Evolutionary conservation across 1,140 invertebrate genomes (phyloP).

Genomic region (Amyelois transitella): DNA sequence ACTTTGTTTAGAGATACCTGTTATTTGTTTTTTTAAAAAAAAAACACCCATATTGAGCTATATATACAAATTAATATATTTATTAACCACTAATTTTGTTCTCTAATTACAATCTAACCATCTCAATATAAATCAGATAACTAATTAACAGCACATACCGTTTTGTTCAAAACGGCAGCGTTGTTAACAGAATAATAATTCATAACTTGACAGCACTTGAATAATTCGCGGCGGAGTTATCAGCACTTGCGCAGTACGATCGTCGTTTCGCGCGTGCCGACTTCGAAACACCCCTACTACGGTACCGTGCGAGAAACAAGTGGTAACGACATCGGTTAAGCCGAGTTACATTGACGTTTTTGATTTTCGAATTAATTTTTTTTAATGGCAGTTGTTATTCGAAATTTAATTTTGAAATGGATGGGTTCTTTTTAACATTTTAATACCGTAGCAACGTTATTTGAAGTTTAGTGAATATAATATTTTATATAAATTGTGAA

Average conservation of each 20-base stretch:
- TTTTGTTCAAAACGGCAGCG: conserved; percentile 34
- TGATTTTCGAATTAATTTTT: neutral
- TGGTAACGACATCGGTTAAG: conserved; percentile 21
- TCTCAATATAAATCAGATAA: neutral
- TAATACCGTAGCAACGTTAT: neutral
- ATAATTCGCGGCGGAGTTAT: conserved; percentile 59
- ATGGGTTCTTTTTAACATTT: neutral
- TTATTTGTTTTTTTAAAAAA: too few relatives aligned
- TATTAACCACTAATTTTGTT: too few relatives aligned
- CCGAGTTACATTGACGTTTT: conserved; percentile 48
- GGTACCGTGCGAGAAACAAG: conserved; percentile 13
- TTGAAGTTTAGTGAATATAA: neutral
- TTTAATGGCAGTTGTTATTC: neutral
- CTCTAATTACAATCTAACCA: neutral
- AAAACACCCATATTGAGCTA: too few relatives aligned
- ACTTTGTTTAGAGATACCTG: too few relatives aligned
- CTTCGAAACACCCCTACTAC: conserved; percentile 28
- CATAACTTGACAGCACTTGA: conserved; percentile 61
- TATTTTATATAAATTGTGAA: neutral
- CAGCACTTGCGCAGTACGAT: conserved; percentile 49
- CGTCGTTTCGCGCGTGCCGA: conserved; percentile 52
- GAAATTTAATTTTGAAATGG: neutral
- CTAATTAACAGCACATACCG: conserved; percentile 30
- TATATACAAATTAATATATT: too few relatives aligned
- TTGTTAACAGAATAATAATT: conserved; percentile 57